These are phyloP conservation scores for Cavia aperea DNA, from an alignment of 2,113 vertebrate species.

Conservation along the genomic window DNA sequence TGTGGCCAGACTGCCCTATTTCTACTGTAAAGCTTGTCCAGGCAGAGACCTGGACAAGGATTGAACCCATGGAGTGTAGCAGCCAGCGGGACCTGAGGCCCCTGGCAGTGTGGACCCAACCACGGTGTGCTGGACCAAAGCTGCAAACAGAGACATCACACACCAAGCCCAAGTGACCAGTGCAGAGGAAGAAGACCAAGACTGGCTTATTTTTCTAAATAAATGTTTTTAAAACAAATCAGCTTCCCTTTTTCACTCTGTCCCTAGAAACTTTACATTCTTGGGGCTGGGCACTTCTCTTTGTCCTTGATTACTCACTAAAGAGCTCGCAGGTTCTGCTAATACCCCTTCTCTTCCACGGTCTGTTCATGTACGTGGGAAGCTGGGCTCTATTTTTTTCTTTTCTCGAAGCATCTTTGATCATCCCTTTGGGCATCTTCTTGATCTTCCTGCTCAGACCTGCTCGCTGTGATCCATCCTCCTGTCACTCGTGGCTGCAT, in stretches of 20 bases:
- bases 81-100: background rate
- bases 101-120: accelerated
- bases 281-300: background rate
- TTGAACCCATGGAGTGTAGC: accelerated
- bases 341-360: background rate
- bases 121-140: background rate
- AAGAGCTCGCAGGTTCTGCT: background rate
- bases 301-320: background rate
- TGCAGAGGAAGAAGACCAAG: background rate
- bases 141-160: accelerated
- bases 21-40: background rate
- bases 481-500: accelerated
- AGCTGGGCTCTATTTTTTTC: background rate
- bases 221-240: slow-evolving; percentile 56
- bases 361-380: background rate
- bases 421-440: background rate
- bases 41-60: background rate
- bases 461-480: background rate
- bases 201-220: slow-evolving; percentile 61
- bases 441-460: background rate
- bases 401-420: background rate
- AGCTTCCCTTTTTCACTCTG: background rate
- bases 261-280: background rate
- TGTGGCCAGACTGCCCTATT: background rate
- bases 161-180: accelerated